Evolutionary conservation across 2,888 invertebrate genomes (phyloP).

Genomic region (Tinea trinotella): DNA sequence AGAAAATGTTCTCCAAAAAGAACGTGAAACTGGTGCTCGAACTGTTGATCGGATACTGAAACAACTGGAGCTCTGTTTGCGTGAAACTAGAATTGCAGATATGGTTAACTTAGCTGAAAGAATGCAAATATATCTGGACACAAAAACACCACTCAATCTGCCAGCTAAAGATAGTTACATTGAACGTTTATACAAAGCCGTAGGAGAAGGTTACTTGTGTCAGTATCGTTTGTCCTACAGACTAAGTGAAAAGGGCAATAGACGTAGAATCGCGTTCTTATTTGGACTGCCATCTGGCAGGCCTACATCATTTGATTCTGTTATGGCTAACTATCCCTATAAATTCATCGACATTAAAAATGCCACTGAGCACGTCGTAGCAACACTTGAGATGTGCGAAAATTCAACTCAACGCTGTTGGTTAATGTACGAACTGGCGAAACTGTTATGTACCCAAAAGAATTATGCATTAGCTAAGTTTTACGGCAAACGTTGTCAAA

Average conservation of each 20-base stretch:
- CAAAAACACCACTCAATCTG: slow-evolving; percentile 50
- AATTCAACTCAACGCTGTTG: slow-evolving; percentile 62
- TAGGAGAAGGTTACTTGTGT: slow-evolving; percentile 55
- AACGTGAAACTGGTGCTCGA: slow-evolving; percentile 50
- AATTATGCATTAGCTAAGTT: slow-evolving; percentile 60
- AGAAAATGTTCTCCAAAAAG: slow-evolving; percentile 42
- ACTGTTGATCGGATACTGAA: slow-evolving; percentile 48
- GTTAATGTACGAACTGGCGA: slow-evolving; percentile 57
- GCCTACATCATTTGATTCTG: slow-evolving; percentile 60
- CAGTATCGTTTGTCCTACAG: slow-evolving; percentile 57
- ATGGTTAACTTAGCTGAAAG: slow-evolving; percentile 55
- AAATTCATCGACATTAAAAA: slow-evolving; percentile 55
- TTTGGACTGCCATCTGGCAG: slow-evolving; percentile 58
- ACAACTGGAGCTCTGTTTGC: slow-evolving; percentile 48
- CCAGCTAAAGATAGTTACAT: slow-evolving; percentile 56
- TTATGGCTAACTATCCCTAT: slow-evolving; percentile 58
- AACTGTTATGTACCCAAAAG: slow-evolving; percentile 52
- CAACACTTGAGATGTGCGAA: slow-evolving; percentile 57
- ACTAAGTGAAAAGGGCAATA: slow-evolving; percentile 57
- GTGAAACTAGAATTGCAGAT: slow-evolving; percentile 47
- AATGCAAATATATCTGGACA: slow-evolving; percentile 59
- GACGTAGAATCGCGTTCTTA: slow-evolving; percentile 57
- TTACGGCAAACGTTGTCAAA: slow-evolving; percentile 59
- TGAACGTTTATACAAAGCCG: slow-evolving; percentile 53
- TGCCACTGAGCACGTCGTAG: slow-evolving; percentile 45